Percentiles rank a stretch among this genome's conserved stretches.
These are phyloP conservation scores for Cenopis cana DNA, from an alignment of 2,888 invertebrate species.

Conservation along the genomic window DNA sequence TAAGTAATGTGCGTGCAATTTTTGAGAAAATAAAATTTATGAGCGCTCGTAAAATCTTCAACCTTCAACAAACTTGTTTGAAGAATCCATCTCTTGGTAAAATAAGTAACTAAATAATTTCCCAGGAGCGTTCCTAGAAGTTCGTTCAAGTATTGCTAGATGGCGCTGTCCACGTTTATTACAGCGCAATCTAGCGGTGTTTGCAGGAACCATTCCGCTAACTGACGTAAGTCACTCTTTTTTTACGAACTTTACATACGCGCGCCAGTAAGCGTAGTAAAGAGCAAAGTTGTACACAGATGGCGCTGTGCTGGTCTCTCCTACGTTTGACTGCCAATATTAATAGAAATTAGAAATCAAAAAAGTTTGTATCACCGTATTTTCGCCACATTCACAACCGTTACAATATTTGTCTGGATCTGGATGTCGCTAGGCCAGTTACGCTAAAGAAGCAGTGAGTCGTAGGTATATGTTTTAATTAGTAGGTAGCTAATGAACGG, in stretches of 20 bases:
- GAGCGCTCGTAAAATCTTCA: not conserved
- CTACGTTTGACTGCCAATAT: not conserved
- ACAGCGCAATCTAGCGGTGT: conserved; percentile 1
- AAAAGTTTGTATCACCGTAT: too few relatives aligned
- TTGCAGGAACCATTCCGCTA: not conserved
- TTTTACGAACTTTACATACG: not conserved
- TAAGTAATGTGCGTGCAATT: too few relatives aligned
- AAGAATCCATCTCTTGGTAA: conserved; percentile 6
- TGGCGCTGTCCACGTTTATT: not conserved
- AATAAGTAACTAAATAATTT: conserved; percentile 2
- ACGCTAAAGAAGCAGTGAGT: too few relatives aligned
- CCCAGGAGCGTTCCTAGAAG: not conserved
- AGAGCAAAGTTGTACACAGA: not conserved
- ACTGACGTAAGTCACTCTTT: too few relatives aligned
- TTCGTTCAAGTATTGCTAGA: not conserved
- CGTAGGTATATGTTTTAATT: too few relatives aligned
- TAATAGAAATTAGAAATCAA: too few relatives aligned
- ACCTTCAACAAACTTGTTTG: not conserved
- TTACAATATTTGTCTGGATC: too few relatives aligned
- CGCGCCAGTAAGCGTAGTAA: not conserved
- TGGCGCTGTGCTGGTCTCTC: conserved; percentile 1
- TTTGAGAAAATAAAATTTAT: too few relatives aligned
- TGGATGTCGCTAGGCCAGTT: too few relatives aligned
- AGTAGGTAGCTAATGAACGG: too few relatives aligned
- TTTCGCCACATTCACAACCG: too few relatives aligned